phyloP scores from a whole-genome alignment of 2,797 vertebrate genomes.

The Poecile montanus region DNA sequence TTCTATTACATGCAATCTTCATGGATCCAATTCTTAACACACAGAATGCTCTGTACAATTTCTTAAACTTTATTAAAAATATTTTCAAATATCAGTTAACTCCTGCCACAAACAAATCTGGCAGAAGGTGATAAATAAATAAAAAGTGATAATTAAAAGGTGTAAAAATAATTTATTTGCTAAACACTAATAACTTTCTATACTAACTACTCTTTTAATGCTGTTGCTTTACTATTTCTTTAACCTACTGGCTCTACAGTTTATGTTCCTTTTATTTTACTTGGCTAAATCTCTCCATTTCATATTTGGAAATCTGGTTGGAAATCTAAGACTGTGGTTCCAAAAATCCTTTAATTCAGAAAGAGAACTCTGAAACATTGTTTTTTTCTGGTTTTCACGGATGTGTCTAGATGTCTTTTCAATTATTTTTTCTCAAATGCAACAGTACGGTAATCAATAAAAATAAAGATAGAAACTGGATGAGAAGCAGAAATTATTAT shows the following conservation, averaged over 20 bases:
- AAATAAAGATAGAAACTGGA: neutral
- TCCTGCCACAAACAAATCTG: neutral
- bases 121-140: neutral
- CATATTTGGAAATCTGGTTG: neutral
- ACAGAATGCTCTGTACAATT: neutral
- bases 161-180: neutral
- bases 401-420: neutral
- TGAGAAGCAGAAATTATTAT: neutral
- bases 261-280: neutral
- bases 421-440: neutral
- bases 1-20: neutral
- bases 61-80: neutral
- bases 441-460: rapidly evolving
- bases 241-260: neutral
- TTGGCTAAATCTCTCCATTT: neutral
- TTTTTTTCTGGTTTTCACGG: neutral
- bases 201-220: neutral
- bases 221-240: neutral
- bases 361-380: neutral
- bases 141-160: neutral
- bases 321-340: neutral
- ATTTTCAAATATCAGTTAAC: neutral
- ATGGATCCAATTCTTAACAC: neutral
- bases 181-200: neutral
- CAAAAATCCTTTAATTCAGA: neutral